Percentiles rank a stretch among this genome's conserved stretches.
These are phyloP conservation scores for Porites lobata DNA, from an alignment of 92 coral and sea anemone species.

Conservation along the genomic window DNA sequence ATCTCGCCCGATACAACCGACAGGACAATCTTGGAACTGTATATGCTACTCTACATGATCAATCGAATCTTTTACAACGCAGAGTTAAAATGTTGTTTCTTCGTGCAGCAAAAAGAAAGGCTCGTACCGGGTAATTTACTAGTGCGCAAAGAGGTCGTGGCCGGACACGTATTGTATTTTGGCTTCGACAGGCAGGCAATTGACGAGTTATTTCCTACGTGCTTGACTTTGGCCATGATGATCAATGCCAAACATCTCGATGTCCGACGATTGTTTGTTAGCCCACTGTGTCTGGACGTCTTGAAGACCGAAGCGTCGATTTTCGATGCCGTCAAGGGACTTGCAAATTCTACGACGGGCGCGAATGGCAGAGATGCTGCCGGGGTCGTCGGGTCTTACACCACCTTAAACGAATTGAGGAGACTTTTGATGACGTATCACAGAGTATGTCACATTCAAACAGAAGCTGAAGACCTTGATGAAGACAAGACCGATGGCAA, in stretches of 20 bases:
- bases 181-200: neutral
- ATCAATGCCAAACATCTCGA: slow-evolving; percentile 14
- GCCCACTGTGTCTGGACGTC: slow-evolving; percentile 7
- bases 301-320: neutral
- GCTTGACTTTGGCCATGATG: neutral
- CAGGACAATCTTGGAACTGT: slow-evolving; percentile 12
- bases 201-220: neutral
- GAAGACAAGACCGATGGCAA: neutral
- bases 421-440: neutral
- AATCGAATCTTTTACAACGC: slow-evolving; percentile 20
- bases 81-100: neutral
- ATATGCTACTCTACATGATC: neutral
- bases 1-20: neutral
- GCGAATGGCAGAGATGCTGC: neutral
- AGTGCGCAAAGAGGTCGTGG: slow-evolving; percentile 3
- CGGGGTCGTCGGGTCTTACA: slow-evolving; percentile 3
- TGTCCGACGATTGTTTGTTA: neutral
- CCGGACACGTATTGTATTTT: neutral
- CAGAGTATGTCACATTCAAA: neutral
- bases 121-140: slow-evolving; percentile 15
- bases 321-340: slow-evolving; percentile 16
- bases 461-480: neutral
- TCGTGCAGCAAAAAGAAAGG: neutral
- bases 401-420: neutral
- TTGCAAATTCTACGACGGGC: neutral